Evolutionary conservation across 2,888 invertebrate species (phyloP).

Genomic region (Megastigmus dorsalis): DNA sequence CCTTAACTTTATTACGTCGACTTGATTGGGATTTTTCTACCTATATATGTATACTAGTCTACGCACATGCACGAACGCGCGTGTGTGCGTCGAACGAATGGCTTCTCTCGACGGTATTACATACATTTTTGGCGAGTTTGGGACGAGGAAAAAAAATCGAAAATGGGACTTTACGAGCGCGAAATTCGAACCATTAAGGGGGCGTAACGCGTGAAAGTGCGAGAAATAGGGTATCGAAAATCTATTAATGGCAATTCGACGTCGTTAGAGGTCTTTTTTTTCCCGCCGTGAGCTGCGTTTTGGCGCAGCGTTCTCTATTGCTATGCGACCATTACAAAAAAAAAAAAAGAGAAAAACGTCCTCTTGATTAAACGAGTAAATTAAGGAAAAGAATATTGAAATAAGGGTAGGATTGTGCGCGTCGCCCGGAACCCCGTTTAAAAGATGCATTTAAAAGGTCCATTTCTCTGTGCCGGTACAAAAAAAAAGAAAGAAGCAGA

Average conservation of each 20-base stretch:
- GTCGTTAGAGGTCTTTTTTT: slow-evolving; percentile 16
- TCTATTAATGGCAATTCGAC: slow-evolving; percentile 36
- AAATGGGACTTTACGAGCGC: slow-evolving; percentile 50
- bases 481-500: slow-evolving; percentile 14
- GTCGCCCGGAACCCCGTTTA: slow-evolving; percentile 1
- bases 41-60: too few species aligned
- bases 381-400: slow-evolving; percentile 43
- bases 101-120: too few species aligned
- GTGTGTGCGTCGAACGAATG: too few species aligned
- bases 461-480: slow-evolving; percentile 16
- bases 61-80: too few species aligned
- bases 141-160: slow-evolving; percentile 20
- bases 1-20: too few species aligned
- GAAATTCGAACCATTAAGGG: slow-evolving; percentile 39
- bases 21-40: too few species aligned
- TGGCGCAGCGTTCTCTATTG: too few species aligned
- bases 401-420: slow-evolving; percentile 17
- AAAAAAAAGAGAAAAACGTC: too few species aligned
- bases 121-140: too few species aligned
- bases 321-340: too few species aligned
- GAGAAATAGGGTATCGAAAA: slow-evolving; percentile 36
- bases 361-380: slow-evolving; percentile 39
- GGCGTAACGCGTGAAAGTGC: too few species aligned
- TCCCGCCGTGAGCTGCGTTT: not conserved
- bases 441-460: slow-evolving; percentile 42